phyloP scores from a whole-genome alignment of 2,888 invertebrate genomes.

The Euproctis similis region DNA sequence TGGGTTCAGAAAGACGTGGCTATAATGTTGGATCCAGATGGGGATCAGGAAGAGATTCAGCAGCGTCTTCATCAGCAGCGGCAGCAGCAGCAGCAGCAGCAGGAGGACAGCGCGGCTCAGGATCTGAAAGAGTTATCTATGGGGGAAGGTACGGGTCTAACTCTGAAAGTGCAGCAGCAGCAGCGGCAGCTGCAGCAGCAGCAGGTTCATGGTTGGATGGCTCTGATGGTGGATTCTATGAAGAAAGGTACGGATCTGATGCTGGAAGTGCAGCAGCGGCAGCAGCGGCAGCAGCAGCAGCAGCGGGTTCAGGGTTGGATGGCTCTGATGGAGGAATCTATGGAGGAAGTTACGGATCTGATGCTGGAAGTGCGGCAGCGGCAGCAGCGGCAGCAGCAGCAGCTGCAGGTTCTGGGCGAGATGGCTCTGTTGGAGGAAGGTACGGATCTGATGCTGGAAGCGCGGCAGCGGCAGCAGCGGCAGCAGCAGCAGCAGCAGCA shows the following conservation, averaged over 20 bases:
- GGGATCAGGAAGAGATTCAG: too few relatives aligned
- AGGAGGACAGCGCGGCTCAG: neutral
- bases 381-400: conserved; percentile 1
- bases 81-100: conserved; percentile 5
- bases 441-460: neutral
- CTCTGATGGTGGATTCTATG: neutral
- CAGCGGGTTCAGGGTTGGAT: neutral
- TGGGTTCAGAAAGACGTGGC: neutral
- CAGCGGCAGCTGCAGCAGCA: neutral
- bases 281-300: neutral
- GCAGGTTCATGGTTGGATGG: neutral
- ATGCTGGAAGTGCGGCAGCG: neutral
- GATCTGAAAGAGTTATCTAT: too few relatives aligned
- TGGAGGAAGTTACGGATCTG: neutral
- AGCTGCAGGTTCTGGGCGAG: neutral
- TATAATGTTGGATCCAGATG: neutral
- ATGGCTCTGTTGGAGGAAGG: neutral
- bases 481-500: neutral
- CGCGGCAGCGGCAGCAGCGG: neutral
- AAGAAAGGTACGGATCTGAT: neutral
- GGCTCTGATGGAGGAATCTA: neutral
- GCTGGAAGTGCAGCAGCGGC: neutral
- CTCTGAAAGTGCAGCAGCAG: neutral
- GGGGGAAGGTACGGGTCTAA: neutral
- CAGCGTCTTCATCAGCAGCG: neutral